Percentiles rank a stretch among this genome's conserved stretches.
These are phyloP conservation scores for Magallana gigas DNA, from an alignment of 1,140 invertebrate genomes.

Conservation along the genomic window DNA sequence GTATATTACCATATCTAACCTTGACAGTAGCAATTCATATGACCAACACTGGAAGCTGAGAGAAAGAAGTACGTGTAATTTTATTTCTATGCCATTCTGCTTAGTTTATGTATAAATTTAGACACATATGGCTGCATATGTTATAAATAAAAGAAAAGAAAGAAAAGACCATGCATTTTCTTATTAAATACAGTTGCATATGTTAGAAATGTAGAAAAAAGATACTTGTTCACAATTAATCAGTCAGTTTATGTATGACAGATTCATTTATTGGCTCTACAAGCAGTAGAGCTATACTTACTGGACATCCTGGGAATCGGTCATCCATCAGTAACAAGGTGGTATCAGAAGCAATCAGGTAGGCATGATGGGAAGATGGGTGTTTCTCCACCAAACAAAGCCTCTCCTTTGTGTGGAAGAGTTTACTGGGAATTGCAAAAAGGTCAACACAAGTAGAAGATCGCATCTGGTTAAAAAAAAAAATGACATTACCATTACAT, in stretches of 20 bases:
- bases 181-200: too few species aligned
- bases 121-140: too few species aligned
- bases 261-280: not conserved
- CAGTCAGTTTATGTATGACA: not conserved
- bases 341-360: constrained; percentile 64
- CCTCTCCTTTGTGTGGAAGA: constrained; percentile 59
- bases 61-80: too few species aligned
- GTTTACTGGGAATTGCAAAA: constrained; percentile 62
- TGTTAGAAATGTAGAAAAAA: too few species aligned
- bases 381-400: constrained; percentile 50
- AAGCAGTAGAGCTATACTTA: constrained; percentile 49
- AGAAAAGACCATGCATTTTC: too few species aligned
- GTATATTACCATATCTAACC: too few species aligned
- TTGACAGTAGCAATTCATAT: too few species aligned
- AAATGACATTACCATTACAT: not conserved
- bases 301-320: constrained; percentile 61
- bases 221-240: not conserved
- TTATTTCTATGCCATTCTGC: too few species aligned
- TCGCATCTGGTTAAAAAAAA: constrained; percentile 52
- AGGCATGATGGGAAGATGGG: constrained; percentile 52
- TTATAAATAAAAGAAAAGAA: too few species aligned
- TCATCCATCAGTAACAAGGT: constrained; percentile 63
- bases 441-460: constrained; percentile 53
- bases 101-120: too few species aligned
- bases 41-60: too few species aligned